Evolutionary conservation across 2,113 vertebrate genomes (phyloP).

Genomic region (Otolemur garnettii): DNA sequence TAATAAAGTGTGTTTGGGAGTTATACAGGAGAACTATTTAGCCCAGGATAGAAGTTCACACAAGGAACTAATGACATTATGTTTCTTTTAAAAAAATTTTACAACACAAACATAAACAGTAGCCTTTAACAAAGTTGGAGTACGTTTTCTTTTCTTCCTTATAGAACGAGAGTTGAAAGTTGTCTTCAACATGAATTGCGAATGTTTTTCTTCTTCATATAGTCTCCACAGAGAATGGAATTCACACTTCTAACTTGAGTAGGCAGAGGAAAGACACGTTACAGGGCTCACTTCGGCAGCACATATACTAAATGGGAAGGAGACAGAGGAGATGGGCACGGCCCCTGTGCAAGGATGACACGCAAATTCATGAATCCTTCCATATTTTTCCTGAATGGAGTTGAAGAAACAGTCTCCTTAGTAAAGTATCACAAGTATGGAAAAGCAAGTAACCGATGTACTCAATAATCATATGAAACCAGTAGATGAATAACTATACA

Average conservation of each 20-base stretch:
- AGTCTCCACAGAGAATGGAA: neutral
- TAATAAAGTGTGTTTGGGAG: neutral
- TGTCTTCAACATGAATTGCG: neutral
- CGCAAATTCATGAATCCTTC: no score
- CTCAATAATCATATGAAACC: no score
- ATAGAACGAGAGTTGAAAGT: neutral
- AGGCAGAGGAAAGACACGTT: neutral
- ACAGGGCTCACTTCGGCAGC: no score
- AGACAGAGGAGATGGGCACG: no score
- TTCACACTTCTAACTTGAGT: neutral
- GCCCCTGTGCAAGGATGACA: no score
- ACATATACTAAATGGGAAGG: no score
- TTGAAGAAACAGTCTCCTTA: no score
- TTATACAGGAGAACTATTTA: neutral
- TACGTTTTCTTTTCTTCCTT: neutral
- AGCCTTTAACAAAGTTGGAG: constrained; percentile 9
- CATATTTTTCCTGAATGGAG: no score
- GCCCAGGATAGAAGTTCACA: neutral
- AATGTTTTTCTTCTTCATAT: neutral
- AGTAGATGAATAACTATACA: no score
- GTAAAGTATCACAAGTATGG: no score
- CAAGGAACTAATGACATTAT: neutral
- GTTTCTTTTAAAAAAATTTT: neutral
- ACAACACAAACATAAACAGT: neutral
- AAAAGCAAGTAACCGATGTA: no score